phyloP scores from a whole-genome alignment of 2,113 vertebrate species.

The Varanus komodoensis region DNA sequence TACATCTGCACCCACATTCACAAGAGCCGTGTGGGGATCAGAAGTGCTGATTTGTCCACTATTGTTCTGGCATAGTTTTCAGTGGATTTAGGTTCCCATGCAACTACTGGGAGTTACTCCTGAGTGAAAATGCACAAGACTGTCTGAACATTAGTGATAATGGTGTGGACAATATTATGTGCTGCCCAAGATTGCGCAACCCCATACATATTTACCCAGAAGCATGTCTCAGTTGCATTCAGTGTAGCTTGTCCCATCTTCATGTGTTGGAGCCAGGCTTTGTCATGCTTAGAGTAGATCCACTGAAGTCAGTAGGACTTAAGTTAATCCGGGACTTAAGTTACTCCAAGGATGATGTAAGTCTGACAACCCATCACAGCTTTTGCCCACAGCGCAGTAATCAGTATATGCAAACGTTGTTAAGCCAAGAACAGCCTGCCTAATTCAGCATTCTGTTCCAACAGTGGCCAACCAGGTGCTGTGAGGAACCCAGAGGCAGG shows the following conservation, averaged over 20 bases:
- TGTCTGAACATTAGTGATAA: not conserved
- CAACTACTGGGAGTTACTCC: not conserved
- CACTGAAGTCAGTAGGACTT: not conserved
- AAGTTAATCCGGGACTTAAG: not conserved
- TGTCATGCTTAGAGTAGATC: not conserved
- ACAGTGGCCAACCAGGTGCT: too few species aligned
- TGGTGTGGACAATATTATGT: not conserved
- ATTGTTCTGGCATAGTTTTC: not conserved
- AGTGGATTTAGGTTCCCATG: not conserved
- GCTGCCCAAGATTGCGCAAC: not conserved
- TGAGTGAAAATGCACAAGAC: not conserved
- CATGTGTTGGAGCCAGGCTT: not conserved
- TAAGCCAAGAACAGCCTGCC: too few species aligned
- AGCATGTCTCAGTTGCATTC: not conserved
- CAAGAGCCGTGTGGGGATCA: too few species aligned
- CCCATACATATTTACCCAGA: not conserved
- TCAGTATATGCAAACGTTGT: not conserved
- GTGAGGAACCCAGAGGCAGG: too few species aligned
- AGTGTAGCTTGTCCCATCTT: not conserved
- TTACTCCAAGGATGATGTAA: not conserved
- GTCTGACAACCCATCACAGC: not conserved
- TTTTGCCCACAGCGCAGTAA: not conserved
- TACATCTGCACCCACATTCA: not conserved
- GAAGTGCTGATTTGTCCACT: not conserved
- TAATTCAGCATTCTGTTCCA: too few species aligned